Evolutionary conservation across 2,888 invertebrate species (phyloP).

Genomic region (Julus scanicus): DNA sequence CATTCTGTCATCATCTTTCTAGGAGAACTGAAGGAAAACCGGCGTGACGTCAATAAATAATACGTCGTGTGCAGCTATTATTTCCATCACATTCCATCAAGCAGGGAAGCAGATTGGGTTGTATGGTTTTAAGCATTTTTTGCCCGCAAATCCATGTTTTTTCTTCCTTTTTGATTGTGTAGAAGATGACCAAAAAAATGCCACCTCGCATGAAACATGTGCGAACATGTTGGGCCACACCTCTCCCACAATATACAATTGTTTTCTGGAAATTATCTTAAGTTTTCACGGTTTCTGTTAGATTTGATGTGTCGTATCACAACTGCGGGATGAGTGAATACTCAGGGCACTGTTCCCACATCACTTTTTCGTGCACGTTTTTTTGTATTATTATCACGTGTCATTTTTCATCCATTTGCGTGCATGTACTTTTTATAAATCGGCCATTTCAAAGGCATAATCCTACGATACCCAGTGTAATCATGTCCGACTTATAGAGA

Average conservation of each 20-base stretch:
- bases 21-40: constrained; percentile 44
- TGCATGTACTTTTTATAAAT: constrained; percentile 37
- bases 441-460: constrained; percentile 37
- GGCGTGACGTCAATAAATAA: constrained; percentile 42
- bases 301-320: background rate
- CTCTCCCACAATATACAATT: background rate
- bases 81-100: constrained; percentile 51
- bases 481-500: constrained; percentile 44
- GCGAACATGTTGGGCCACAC: background rate
- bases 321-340: constrained; percentile 18
- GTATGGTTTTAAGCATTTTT: background rate
- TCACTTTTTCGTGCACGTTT: background rate
- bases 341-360: constrained; percentile 48
- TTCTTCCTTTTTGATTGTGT: background rate
- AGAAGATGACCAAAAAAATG: constrained; percentile 14
- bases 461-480: background rate
- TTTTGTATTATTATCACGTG: background rate
- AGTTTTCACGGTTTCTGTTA: background rate
- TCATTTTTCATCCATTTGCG: constrained; percentile 41
- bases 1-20: constrained; percentile 43
- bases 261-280: constrained; percentile 22
- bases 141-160: constrained; percentile 7
- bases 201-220: background rate
- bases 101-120: constrained; percentile 11
- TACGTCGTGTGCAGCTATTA: constrained; percentile 51